Evolutionary conservation across 2,113 vertebrate genomes (phyloP).

Genomic region (Alosa alosa): DNA sequence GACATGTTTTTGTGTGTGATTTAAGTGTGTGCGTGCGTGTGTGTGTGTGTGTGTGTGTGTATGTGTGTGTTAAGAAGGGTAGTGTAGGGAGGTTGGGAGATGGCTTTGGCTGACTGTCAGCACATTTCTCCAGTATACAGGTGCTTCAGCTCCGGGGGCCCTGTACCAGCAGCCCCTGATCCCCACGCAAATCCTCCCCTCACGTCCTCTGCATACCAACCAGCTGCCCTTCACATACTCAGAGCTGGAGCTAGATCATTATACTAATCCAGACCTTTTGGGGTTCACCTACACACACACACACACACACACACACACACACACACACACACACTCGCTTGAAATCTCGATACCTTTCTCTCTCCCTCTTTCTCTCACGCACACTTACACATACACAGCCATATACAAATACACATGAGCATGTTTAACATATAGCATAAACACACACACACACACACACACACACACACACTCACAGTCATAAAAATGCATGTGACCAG

Average conservation of each 20-base stretch:
- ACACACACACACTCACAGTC: background rate
- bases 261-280: too few relatives aligned
- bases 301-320: too few relatives aligned
- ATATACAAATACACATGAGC: too few relatives aligned
- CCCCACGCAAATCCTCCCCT: conserved; percentile 14
- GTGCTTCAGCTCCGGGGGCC: background rate
- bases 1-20: background rate
- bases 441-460: background rate
- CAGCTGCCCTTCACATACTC: background rate
- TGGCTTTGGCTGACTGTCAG: conserved; percentile 19
- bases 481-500: background rate
- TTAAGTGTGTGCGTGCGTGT: background rate
- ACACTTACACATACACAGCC: too few relatives aligned
- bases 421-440: background rate
- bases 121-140: conserved; percentile 1
- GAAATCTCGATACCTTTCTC: too few relatives aligned
- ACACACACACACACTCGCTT: too few relatives aligned
- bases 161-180: background rate
- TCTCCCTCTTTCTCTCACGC: too few relatives aligned
- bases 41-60: background rate
- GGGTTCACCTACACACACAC: too few relatives aligned
- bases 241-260: too few relatives aligned
- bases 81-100: conserved; percentile 5
- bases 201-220: conserved; percentile 18
- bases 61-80: background rate